phyloP scores from a whole-genome alignment of 2,888 invertebrate genomes.

The Dasypogon diadema region DNA sequence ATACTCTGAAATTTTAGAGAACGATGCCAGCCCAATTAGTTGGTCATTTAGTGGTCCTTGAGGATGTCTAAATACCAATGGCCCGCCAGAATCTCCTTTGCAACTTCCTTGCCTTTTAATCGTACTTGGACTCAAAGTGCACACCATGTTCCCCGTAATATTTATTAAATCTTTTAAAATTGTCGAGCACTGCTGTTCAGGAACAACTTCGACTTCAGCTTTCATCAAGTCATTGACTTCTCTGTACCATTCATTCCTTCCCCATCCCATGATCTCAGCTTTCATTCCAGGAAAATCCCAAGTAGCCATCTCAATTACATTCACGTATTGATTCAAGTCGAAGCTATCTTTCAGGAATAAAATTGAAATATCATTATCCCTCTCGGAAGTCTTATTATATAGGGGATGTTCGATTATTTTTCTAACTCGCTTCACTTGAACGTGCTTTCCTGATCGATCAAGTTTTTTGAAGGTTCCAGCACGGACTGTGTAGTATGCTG shows the following conservation, averaged over 20 bases:
- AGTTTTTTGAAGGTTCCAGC: not conserved
- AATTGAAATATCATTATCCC: not conserved
- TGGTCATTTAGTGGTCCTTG: not conserved
- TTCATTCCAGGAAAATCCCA: too few relatives aligned
- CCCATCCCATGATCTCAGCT: not conserved
- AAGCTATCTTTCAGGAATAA: not conserved
- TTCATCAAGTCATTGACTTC: not conserved
- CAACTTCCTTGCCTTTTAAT: not conserved
- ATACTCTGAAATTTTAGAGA: not conserved
- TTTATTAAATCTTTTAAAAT: not conserved
- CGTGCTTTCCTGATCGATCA: not conserved
- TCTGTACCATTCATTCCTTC: not conserved
- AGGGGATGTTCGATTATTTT: not conserved
- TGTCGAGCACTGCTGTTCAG: not conserved
- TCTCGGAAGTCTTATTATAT: not conserved
- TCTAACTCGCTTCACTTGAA: not conserved
- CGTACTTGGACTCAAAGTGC: not conserved
- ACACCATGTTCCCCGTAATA: not conserved
- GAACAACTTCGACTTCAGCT: not conserved
- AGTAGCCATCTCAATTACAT: not conserved
- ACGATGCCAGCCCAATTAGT: not conserved
- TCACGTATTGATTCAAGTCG: not conserved
- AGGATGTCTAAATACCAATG: not conserved
- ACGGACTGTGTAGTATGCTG: not conserved
- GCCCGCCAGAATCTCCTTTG: conserved; percentile 2